Percentiles rank a stretch among this genome's conserved stretches.
These are phyloP conservation scores for Cettia cetti DNA, from an alignment of 2,113 vertebrate genomes.

Conservation along the genomic window DNA sequence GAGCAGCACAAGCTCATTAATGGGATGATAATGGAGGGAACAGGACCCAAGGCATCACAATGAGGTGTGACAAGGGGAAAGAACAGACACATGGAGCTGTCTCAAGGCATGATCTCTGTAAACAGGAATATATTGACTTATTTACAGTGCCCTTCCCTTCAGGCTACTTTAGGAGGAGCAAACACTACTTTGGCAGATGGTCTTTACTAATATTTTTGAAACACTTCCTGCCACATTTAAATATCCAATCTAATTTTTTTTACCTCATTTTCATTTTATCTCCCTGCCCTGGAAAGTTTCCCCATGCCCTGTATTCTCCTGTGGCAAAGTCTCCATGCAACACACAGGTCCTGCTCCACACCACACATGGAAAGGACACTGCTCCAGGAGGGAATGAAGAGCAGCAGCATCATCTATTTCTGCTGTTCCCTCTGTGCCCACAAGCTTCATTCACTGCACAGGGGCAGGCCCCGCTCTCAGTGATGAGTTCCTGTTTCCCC, in stretches of 20 bases:
- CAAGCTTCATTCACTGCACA: neutral
- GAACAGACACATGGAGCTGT: neutral
- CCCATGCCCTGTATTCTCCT: too few species aligned
- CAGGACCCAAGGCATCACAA: neutral
- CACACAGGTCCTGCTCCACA: neutral
- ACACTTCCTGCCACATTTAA: neutral
- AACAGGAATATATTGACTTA: neutral
- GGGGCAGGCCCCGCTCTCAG: neutral
- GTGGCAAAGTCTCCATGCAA: rapidly evolving
- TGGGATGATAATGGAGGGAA: neutral
- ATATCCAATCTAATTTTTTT: neutral
- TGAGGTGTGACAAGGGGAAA: neutral
- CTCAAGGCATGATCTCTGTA: neutral
- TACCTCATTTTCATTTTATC: neutral
- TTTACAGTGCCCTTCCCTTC: neutral
- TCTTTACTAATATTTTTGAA: neutral
- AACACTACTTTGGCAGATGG: neutral
- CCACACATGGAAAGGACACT: rapidly evolving
- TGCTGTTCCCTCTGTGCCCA: neutral
- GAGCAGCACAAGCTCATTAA: neutral
- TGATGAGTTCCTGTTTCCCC: neutral
- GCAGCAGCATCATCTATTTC: neutral
- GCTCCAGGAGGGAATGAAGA: neutral
- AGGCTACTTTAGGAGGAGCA: neutral
- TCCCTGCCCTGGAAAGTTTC: neutral